Conservation (phyloP, 2,113 vertebrate species). For the Tenebrosternarchus preto region DNA sequence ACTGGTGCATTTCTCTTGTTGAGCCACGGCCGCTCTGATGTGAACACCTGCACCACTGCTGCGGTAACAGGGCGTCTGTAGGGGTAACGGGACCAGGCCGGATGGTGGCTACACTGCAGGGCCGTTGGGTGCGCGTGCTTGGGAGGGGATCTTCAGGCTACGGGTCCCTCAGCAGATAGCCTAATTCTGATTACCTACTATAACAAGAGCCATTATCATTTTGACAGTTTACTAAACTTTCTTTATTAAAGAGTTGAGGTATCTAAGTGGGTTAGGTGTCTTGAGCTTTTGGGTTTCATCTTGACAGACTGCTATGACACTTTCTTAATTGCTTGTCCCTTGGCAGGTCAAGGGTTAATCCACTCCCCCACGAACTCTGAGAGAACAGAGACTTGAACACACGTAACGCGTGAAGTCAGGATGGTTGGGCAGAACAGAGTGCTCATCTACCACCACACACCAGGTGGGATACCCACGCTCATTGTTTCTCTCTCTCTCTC, state of each 20-base stretch:
- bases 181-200: conserved; percentile 69
- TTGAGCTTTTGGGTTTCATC: conserved; percentile 63
- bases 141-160: not conserved
- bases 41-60: not conserved
- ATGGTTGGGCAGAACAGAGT: conserved; percentile 1
- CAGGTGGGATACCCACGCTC: too few species aligned
- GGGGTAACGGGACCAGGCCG: not conserved
- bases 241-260: conserved; percentile 67
- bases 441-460: too few species aligned
- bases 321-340: conserved; percentile 73
- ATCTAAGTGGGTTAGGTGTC: conserved; percentile 73
- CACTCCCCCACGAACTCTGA: conserved; percentile 53
- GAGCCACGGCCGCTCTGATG: not conserved
- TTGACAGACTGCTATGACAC: conserved; percentile 60
- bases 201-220: conserved; percentile 65
- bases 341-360: conserved; percentile 65
- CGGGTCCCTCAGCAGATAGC: conserved; percentile 57
- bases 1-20: not conserved
- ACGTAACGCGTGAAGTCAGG: conserved; percentile 59
- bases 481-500: too few species aligned
- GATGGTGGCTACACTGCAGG: not conserved
- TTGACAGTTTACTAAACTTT: conserved; percentile 75
- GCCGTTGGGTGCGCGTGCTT: not conserved
- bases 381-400: conserved; percentile 56
- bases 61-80: not conserved